phyloP scores from a whole-genome alignment of 2,113 vertebrate species.

The Pachycephala philippinensis region DNA sequence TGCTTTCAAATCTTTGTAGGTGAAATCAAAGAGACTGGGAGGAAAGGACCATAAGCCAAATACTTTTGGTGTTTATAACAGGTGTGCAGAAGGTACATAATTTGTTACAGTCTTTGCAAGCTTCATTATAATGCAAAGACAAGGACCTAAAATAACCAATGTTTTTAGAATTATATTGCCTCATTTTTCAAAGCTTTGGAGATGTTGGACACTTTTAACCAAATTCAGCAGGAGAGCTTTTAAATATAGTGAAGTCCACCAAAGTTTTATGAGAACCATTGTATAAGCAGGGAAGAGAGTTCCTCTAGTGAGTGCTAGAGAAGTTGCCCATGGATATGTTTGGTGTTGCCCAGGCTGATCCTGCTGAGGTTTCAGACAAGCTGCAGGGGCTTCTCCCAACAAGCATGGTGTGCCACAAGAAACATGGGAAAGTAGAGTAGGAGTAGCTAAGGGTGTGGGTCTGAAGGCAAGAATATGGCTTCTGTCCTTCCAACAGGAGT shows the following conservation, averaged over 20 bases:
- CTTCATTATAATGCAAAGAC: not conserved
- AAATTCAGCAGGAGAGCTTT: not conserved
- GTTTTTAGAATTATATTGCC: not conserved
- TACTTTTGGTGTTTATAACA: not conserved
- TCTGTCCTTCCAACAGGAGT: not conserved
- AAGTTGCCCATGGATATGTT: not conserved
- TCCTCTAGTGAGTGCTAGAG: not conserved
- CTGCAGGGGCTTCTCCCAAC: not conserved
- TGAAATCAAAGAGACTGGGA: not conserved
- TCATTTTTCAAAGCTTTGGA: not conserved
- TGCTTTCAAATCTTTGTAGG: not conserved
- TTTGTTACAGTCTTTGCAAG: not conserved
- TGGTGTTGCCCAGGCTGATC: not conserved
- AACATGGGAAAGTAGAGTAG: not conserved
- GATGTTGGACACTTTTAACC: not conserved
- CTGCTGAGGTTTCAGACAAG: not conserved
- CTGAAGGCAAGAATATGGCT: not conserved
- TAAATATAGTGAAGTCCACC: not conserved
- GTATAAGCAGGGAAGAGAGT: not conserved
- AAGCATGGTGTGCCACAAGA: not conserved
- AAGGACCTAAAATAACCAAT: not conserved
- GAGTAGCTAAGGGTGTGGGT: not conserved
- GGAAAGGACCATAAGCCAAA: not conserved
- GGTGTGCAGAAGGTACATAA: not conserved
- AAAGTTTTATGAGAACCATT: rapidly evolving